Percentiles rank a stretch among this genome's conserved stretches.
These are phyloP conservation scores for Drosophila kanapiae DNA, from an alignment of 1,140 invertebrate species.

Conservation along the genomic window DNA sequence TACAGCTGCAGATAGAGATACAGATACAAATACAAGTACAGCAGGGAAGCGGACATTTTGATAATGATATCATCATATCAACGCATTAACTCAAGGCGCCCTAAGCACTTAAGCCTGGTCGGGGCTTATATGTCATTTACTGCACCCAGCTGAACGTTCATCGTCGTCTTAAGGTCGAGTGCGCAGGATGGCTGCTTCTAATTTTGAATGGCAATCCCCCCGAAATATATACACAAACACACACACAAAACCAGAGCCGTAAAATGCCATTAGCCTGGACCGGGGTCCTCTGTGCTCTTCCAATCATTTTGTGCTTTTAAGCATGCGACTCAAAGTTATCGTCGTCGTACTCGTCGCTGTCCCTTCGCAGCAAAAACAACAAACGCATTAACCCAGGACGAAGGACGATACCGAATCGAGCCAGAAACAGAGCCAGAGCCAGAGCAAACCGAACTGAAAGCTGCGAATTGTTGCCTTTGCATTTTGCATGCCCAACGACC, in stretches of 20 bases:
- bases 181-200: slow-evolving; percentile 36
- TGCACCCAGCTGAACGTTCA: slow-evolving; percentile 50
- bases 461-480: slow-evolving; percentile 59
- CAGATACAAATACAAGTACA: background rate
- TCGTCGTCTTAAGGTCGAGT: slow-evolving; percentile 50
- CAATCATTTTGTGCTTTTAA: slow-evolving; percentile 76
- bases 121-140: slow-evolving; percentile 64
- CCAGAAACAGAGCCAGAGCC: background rate
- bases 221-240: slow-evolving; percentile 21
- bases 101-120: slow-evolving; percentile 47
- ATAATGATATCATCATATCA: slow-evolving; percentile 75
- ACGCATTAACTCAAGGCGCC: slow-evolving; percentile 67
- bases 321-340: slow-evolving; percentile 72
- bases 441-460: slow-evolving; percentile 34
- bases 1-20: slow-evolving; percentile 10
- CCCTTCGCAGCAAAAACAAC: slow-evolving; percentile 61
- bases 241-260: slow-evolving; percentile 34
- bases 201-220: slow-evolving; percentile 50
- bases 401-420: slow-evolving; percentile 6
- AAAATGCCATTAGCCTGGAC: slow-evolving; percentile 67
- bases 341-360: slow-evolving; percentile 9
- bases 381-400: slow-evolving; percentile 57
- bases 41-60: slow-evolving; percentile 44
- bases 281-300: slow-evolving; percentile 42
- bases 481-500: slow-evolving; percentile 62